These are phyloP conservation scores for Peromyscus aztecus DNA, from an alignment of 2,797 vertebrate species.

Conservation along the genomic window DNA sequence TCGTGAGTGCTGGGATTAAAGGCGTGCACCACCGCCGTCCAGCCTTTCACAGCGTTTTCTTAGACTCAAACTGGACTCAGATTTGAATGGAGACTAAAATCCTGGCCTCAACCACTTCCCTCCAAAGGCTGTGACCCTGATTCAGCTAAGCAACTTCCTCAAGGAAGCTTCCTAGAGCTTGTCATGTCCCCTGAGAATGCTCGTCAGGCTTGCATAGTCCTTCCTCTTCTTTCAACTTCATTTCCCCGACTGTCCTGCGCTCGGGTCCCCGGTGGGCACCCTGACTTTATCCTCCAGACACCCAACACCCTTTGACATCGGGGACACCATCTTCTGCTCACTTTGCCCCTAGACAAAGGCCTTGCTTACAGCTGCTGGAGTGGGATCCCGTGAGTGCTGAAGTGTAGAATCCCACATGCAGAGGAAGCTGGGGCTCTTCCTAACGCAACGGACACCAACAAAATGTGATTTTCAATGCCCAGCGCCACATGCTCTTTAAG, in stretches of 20 bases:
- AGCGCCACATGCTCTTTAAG: neutral
- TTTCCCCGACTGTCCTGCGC: no score
- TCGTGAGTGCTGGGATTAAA: no score
- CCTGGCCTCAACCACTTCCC: neutral
- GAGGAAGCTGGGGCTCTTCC: neutral
- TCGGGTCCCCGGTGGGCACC: neutral
- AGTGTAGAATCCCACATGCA: neutral
- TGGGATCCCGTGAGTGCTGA: neutral
- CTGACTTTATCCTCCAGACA: neutral
- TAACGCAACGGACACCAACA: accelerated
- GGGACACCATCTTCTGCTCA: neutral
- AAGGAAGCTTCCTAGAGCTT: no score
- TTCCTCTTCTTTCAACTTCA: accelerated
- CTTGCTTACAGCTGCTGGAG: accelerated
- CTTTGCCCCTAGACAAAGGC: neutral
- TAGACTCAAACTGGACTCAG: neutral
- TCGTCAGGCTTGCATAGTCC: neutral
- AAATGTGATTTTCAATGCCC: neutral
- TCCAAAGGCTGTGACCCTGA: neutral
- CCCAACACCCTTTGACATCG: neutral
- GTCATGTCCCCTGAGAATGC: no score
- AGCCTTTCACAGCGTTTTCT: neutral
- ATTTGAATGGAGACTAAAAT: neutral
- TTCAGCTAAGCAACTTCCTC: neutral
- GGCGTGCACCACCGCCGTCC: no score